Evolutionary conservation across 2,797 vertebrate species (phyloP).

Genomic region (Merluccius polli): DNA sequence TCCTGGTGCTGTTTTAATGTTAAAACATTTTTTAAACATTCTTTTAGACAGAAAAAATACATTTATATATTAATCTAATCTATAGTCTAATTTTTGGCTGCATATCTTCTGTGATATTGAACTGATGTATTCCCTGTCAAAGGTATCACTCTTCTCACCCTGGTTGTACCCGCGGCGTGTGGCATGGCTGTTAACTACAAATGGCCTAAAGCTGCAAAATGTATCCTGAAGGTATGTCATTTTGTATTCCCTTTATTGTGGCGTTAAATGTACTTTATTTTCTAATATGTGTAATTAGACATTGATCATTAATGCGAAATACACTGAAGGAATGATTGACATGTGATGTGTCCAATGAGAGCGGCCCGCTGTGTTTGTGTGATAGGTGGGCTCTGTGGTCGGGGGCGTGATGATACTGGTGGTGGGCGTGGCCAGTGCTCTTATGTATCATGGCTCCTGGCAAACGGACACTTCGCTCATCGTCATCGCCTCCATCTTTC

Average conservation of each 20-base stretch:
- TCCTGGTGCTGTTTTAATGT: too few species aligned
- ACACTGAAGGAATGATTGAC: neutral
- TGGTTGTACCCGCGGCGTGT: slow-evolving; percentile 41
- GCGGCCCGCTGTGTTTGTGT: neutral
- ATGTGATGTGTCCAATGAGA: neutral
- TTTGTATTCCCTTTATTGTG: neutral
- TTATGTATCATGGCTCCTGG: slow-evolving; percentile 56
- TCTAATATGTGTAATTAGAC: neutral
- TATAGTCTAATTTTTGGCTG: too few species aligned
- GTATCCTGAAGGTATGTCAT: slow-evolving; percentile 63
- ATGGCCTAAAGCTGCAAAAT: slow-evolving; percentile 59
- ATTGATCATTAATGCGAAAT: neutral
- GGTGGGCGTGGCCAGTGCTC: slow-evolving; percentile 40
- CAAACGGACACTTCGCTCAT: slow-evolving; percentile 49
- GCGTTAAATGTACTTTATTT: too few species aligned
- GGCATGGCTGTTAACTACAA: slow-evolving; percentile 64
- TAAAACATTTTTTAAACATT: too few species aligned
- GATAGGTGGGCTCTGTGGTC: slow-evolving; percentile 53
- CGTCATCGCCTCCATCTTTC: slow-evolving; percentile 59
- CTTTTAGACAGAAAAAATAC: too few species aligned
- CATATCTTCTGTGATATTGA: neutral
- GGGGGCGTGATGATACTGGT: slow-evolving; percentile 56
- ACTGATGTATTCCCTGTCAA: neutral
- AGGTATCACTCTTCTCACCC: slow-evolving; percentile 60
- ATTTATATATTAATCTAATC: too few species aligned